These are phyloP conservation scores for Catagonus wagneri DNA, from an alignment of 2,113 vertebrate genomes.

Conservation along the genomic window DNA sequence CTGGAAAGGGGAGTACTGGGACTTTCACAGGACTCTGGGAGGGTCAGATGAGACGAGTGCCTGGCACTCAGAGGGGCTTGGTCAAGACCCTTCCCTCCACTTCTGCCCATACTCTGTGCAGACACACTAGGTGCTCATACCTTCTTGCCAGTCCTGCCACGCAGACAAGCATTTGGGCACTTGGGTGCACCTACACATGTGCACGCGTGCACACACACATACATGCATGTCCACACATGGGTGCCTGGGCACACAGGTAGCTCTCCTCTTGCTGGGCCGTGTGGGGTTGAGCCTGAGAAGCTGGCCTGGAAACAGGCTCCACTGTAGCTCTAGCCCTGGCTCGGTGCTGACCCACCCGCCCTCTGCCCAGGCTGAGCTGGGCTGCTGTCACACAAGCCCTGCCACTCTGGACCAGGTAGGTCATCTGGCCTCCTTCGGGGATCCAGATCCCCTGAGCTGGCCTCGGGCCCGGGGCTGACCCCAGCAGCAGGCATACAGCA, in stretches of 20 bases:
- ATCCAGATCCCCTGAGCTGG: not conserved
- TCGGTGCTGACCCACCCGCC: accelerated
- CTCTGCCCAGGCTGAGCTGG: not conserved
- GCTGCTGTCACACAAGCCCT: not conserved
- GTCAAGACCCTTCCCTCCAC: not conserved
- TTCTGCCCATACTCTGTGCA: not conserved
- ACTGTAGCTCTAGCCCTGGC: not conserved
- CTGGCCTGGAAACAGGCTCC: not conserved
- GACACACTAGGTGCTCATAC: not conserved
- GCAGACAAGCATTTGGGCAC: not conserved
- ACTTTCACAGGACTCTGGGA: not conserved
- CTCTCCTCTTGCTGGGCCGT: not conserved
- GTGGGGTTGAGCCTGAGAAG: not conserved
- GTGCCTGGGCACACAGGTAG: not conserved
- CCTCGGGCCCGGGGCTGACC: not conserved
- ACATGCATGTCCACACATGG: accelerated
- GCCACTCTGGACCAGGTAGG: accelerated
- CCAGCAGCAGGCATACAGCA: not conserved
- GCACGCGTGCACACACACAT: accelerated
- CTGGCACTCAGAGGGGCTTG: not conserved
- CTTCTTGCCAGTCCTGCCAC: not conserved
- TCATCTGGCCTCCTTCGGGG: not conserved
- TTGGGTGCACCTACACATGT: not conserved
- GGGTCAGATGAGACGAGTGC: not conserved
- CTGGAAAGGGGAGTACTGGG: not conserved